Base-by-base conservation (phyloP, 2,888 invertebrate genomes). In the Oscheius sp. region DNA sequence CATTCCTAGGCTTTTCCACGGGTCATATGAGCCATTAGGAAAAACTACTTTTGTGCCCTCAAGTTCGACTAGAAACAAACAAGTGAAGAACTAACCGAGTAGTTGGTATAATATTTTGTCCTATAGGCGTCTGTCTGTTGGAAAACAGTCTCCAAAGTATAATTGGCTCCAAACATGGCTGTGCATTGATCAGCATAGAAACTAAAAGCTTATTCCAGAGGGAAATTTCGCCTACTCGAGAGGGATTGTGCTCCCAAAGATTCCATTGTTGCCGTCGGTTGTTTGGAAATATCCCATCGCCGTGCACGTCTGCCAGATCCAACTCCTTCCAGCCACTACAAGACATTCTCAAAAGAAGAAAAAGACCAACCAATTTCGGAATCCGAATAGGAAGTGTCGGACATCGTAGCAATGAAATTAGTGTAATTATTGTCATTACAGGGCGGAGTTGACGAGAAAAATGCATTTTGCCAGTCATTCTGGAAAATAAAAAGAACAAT, bases 221-320 rank as follows among this genome's bases (percentile, higher is more conserved):
- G 5, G 8, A n/a, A n/a, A 15, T n/a, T 2, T 17, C n/a, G 42
- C 66, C 65, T 20, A 76, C 78, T 76, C 75, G 3, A 76, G 37
- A 15, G 76, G 77, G 10, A 80, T 74, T 15, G 69, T 74, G 12
- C 75, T 72, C n/a, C 81, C 81, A 45, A 78, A 79, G 37, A 78
- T 76, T 23, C 76, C 74, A 6, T 48, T 50, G 42, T 78, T 78
- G 50, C 73, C 76, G 72, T 91, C 91, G 0, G 95, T 93, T 0
- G 94, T 93, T 89, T 96, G 96, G 88, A 92, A 96, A 87, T 93
- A 96, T 29, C 95, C 96, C 87, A 95, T 95, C 87, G 96, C 96
- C 0, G 93, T 93, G 87, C 96, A 96, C 0, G 95, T 95, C 88
- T 96, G 96, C 87, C 94, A 96, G 72, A 91, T 91, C 96, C 95